A percentile compares a stretch with the other conserved stretches of the same genome.
Conservation (phyloP, 2,113 vertebrate genomes). For the Dasyurus viverrinus region DNA sequence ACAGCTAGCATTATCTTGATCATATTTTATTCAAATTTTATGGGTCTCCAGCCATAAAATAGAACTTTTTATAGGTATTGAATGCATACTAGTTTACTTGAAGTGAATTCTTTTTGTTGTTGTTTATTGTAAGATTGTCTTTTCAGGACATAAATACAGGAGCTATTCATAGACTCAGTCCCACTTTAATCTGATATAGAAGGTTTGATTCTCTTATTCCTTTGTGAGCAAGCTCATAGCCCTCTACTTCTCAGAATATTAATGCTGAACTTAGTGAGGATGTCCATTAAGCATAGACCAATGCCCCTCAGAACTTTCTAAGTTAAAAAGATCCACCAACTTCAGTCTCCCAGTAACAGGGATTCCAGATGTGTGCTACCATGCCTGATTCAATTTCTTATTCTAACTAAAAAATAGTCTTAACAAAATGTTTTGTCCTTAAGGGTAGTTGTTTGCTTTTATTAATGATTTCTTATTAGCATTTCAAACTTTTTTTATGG, state of each 20-base stretch:
- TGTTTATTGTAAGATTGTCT: not conserved
- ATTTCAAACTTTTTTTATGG: not conserved
- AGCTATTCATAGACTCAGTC: not conserved
- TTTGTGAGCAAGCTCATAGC: not conserved
- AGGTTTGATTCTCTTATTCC: not conserved
- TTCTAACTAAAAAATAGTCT: not conserved
- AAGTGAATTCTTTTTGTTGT: too few species aligned
- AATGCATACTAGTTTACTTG: too few species aligned
- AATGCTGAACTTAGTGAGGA: not conserved
- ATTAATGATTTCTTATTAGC: constrained; percentile 19
- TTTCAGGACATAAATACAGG: not conserved
- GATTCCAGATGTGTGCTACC: not conserved
- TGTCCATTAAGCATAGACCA: not conserved
- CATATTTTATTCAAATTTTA: too few species aligned
- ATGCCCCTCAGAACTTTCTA: not conserved
- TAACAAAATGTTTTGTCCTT: constrained; percentile 2
- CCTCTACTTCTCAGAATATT: not conserved
- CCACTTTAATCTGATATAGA: not conserved
- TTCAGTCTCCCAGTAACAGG: not conserved
- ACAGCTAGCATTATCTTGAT: too few species aligned
- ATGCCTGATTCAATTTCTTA: not conserved
- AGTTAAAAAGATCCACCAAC: not conserved
- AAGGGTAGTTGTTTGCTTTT: constrained; percentile 11
- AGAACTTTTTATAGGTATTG: not conserved
- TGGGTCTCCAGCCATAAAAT: too few species aligned